phyloP scores from a whole-genome alignment of 2,888 invertebrate species.

The Lasioglossum calceatum region DNA sequence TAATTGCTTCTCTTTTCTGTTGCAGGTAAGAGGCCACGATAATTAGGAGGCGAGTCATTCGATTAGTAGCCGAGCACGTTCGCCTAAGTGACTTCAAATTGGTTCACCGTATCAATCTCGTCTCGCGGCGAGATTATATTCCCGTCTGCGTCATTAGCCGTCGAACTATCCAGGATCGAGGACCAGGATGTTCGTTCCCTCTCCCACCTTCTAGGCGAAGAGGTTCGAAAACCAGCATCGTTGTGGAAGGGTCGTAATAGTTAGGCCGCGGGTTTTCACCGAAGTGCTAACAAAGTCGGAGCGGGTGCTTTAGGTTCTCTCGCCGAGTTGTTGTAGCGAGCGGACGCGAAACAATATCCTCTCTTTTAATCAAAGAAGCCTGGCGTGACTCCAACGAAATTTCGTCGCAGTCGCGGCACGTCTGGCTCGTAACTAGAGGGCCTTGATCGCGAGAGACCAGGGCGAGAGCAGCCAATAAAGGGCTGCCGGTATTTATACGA shows the following conservation, averaged over 20 bases:
- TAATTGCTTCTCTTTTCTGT: slow-evolving; percentile 33
- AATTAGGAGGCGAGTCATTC: slow-evolving; percentile 3
- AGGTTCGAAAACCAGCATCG: neutral
- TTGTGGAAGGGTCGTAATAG: neutral
- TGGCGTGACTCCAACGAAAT: slow-evolving; percentile 55
- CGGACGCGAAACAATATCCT: slow-evolving; percentile 43
- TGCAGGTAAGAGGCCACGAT: slow-evolving; percentile 55
- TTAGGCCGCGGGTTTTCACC: neutral
- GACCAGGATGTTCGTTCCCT: neutral
- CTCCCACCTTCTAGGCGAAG: neutral
- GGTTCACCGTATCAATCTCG: slow-evolving; percentile 11
- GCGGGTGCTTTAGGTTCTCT: neutral
- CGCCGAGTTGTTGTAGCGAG: neutral
- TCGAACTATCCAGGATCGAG: neutral
- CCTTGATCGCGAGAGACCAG: slow-evolving; percentile 39
- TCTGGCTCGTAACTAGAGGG: slow-evolving; percentile 44
- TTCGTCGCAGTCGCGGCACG: slow-evolving; percentile 59
- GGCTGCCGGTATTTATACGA: slow-evolving; percentile 41
- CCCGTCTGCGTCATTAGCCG: neutral
- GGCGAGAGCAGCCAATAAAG: slow-evolving; percentile 31
- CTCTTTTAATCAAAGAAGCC: slow-evolving; percentile 48
- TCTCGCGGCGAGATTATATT: neutral
- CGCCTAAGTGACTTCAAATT: slow-evolving; percentile 28
- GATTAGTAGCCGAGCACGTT: neutral
- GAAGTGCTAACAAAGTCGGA: neutral